Conservation (phyloP, 1,140 invertebrate species). For the Homalodisca vitripennis region DNA sequence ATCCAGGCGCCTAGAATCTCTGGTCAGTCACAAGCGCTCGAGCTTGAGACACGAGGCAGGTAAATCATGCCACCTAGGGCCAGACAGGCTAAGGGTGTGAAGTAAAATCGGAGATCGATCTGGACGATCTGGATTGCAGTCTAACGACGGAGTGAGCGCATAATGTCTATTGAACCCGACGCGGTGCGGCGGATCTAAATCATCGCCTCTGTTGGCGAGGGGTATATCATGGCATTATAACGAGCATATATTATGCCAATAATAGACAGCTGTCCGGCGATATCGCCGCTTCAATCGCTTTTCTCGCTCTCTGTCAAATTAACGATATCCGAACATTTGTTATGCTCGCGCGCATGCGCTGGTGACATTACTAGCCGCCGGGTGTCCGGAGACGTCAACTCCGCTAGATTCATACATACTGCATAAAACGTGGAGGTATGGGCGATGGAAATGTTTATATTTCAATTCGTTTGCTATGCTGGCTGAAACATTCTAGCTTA, state of each 20-base stretch:
- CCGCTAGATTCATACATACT: too few relatives aligned
- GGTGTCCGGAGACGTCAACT: too few relatives aligned
- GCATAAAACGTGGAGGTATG: too few relatives aligned
- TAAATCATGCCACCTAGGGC: slow-evolving; percentile 12
- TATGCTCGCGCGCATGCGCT: not conserved
- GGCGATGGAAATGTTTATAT: too few relatives aligned
- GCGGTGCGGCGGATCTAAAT: slow-evolving; percentile 10
- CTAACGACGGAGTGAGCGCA: not conserved
- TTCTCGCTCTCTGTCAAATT: slow-evolving; percentile 6
- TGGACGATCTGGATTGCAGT: slow-evolving; percentile 20
- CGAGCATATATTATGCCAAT: slow-evolving; percentile 22
- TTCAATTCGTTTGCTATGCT: too few relatives aligned
- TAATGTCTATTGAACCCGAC: not conserved
- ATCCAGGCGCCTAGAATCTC: too few relatives aligned
- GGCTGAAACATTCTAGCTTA: too few relatives aligned
- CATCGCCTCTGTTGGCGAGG: not conserved
- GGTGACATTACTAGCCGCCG: not conserved
- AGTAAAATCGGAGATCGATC: slow-evolving; percentile 13
- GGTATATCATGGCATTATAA: not conserved
- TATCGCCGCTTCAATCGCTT: slow-evolving; percentile 4
- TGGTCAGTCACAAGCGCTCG: too few relatives aligned
- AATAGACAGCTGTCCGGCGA: slow-evolving; percentile 21
- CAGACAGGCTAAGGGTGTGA: slow-evolving; percentile 9
- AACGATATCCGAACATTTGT: not conserved
- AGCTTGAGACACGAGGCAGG: not conserved